Evolutionary conservation across 2,888 invertebrate species (phyloP).

Genomic region (Andrena haemorrhoa): DNA sequence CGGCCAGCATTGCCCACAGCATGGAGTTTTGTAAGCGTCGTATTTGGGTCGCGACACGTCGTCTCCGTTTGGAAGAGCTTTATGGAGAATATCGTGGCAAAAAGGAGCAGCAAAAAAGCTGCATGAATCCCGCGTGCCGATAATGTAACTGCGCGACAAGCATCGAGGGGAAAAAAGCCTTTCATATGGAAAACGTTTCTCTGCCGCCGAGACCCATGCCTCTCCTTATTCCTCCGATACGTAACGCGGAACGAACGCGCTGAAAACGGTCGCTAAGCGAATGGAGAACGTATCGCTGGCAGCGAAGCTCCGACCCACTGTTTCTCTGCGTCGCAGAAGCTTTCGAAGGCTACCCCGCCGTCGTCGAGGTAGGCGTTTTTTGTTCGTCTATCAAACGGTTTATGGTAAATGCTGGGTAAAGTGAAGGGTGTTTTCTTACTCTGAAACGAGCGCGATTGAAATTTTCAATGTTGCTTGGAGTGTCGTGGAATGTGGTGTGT

Average conservation of each 20-base stretch:
- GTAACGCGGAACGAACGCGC: background rate
- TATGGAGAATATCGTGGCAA: background rate
- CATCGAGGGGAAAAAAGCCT: background rate
- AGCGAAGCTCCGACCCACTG: background rate
- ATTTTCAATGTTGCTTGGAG: background rate
- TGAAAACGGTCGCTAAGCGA: background rate
- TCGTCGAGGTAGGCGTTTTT: background rate
- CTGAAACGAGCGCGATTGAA: background rate
- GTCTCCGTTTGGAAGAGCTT: background rate
- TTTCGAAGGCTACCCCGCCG: background rate
- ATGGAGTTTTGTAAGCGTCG: background rate
- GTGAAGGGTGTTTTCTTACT: background rate
- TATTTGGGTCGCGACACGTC: slow-evolving; percentile 7
- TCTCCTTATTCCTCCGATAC: slow-evolving; percentile 11
- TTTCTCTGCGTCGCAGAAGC: background rate
- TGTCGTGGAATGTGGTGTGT: background rate
- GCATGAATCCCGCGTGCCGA: background rate
- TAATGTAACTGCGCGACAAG: background rate
- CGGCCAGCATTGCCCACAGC: background rate
- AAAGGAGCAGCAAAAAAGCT: background rate
- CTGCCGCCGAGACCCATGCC: background rate
- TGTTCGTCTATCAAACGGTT: slow-evolving; percentile 1
- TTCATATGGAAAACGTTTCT: background rate
- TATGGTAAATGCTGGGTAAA: background rate
- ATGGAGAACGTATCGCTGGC: slow-evolving; percentile 13